Conservation (phyloP, 37 sponge, comb jelly and placozoan genomes). For the Aplysina aerophoba region DNA sequence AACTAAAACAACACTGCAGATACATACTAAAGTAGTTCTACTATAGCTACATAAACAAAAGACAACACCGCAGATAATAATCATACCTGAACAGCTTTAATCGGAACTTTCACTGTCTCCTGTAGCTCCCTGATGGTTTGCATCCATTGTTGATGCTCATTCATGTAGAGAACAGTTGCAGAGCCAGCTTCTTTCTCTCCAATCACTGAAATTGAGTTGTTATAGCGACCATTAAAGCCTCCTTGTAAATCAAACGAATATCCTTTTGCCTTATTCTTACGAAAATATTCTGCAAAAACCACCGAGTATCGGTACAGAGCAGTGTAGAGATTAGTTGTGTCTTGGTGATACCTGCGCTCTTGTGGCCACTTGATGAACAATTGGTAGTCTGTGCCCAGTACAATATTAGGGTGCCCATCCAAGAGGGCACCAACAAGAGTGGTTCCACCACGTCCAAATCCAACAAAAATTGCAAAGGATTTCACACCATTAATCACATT, state of each 20-base stretch:
- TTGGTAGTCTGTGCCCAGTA: conserved; percentile 7
- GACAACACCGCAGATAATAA: no score
- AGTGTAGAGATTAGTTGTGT: background rate
- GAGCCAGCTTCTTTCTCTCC: conserved; percentile 20
- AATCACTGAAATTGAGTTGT: background rate
- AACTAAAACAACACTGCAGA: no score
- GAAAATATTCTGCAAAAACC: background rate
- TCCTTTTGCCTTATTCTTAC: background rate
- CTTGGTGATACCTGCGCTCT: background rate
- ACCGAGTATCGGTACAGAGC: background rate
- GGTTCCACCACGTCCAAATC: conserved; percentile 6
- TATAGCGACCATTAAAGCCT: background rate
- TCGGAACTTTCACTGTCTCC: background rate
- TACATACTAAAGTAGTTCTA: no score
- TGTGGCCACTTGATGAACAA: conserved; percentile 9
- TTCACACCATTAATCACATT: background rate
- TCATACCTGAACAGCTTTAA: conserved; percentile 31
- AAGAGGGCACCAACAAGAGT: conserved; percentile 6
- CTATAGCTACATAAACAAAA: no score
- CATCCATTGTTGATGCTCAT: background rate
- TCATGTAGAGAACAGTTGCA: background rate
- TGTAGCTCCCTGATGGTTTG: background rate
- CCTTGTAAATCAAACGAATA: background rate
- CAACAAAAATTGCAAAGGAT: conserved; percentile 1
- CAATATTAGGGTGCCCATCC: conserved; percentile 26